Conservation (phyloP, 2,797 vertebrate species). For the Centropyge bicolor region DNA sequence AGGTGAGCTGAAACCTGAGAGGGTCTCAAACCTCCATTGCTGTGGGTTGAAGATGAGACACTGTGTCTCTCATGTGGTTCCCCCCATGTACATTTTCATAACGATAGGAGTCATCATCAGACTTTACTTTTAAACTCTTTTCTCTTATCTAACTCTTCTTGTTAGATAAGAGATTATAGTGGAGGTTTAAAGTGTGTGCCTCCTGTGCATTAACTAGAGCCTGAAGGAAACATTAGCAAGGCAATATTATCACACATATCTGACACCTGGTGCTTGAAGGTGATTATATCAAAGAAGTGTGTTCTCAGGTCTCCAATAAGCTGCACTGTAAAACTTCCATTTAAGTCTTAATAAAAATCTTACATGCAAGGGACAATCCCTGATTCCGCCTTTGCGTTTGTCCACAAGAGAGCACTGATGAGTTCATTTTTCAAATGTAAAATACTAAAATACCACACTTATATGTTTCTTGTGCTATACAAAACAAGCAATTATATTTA, state of each 20-base stretch:
- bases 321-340: background rate
- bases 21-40: background rate
- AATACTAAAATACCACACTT: background rate
- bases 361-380: too few species aligned
- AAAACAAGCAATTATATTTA: background rate
- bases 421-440: too few species aligned
- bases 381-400: too few species aligned
- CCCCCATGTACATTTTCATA: background rate
- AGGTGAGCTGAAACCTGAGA: conserved; percentile 52
- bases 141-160: too few species aligned
- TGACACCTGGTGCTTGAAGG: background rate
- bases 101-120: background rate
- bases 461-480: background rate
- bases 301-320: background rate
- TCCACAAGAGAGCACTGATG: too few species aligned
- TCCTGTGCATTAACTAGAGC: background rate
- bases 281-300: background rate
- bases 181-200: background rate
- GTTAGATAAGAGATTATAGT: too few species aligned
- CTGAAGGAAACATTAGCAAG: background rate
- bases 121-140: background rate
- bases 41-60: conserved; percentile 30
- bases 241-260: background rate
- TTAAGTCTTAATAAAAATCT: too few species aligned
- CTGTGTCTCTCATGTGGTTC: conserved; percentile 6